Conservation (phyloP, 2,888 invertebrate species). For the Archaeoteleia sp. region DNA sequence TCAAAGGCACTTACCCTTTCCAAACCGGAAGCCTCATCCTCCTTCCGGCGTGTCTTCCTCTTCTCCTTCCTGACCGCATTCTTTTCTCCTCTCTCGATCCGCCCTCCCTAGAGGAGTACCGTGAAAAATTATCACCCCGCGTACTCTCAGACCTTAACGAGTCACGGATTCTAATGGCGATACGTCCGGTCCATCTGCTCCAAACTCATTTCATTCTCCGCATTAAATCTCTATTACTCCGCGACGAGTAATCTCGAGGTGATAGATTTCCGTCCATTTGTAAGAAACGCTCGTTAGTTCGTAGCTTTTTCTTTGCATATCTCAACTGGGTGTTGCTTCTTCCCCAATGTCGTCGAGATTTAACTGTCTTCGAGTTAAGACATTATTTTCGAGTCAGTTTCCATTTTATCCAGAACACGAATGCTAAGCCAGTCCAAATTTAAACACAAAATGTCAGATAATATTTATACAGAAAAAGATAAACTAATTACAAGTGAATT, state of each 20-base stretch:
- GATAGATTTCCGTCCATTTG: conserved; percentile 48
- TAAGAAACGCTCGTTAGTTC: conserved; percentile 51
- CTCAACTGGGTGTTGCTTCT: conserved; percentile 26
- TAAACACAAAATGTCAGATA: no score
- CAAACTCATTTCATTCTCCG: conserved; percentile 49
- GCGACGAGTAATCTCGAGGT: conserved; percentile 50
- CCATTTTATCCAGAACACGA: neutral
- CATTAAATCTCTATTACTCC: conserved; percentile 53
- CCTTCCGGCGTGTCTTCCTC: conserved; percentile 28
- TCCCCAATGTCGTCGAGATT: conserved; percentile 1
- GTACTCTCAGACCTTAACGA: conserved; percentile 45
- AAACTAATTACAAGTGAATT: no score
- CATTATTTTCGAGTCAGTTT: conserved; percentile 41
- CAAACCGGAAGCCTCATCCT: conserved; percentile 20
- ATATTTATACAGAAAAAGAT: no score
- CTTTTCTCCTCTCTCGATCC: conserved; percentile 5
- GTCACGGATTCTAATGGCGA: conserved; percentile 50
- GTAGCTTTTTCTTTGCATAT: conserved; percentile 48
- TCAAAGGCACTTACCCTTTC: conserved; percentile 27
- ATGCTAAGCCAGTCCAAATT: neutral
- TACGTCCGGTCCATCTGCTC: conserved; percentile 51
- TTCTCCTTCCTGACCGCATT: conserved; percentile 27
- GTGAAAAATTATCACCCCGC: conserved; percentile 56
- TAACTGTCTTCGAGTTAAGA: conserved; percentile 23
- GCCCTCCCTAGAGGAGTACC: conserved; percentile 22